Evolutionary conservation across 53 echinoderm and acorn worm species (phyloP).

Genomic region (Glandiceps talaboti): DNA sequence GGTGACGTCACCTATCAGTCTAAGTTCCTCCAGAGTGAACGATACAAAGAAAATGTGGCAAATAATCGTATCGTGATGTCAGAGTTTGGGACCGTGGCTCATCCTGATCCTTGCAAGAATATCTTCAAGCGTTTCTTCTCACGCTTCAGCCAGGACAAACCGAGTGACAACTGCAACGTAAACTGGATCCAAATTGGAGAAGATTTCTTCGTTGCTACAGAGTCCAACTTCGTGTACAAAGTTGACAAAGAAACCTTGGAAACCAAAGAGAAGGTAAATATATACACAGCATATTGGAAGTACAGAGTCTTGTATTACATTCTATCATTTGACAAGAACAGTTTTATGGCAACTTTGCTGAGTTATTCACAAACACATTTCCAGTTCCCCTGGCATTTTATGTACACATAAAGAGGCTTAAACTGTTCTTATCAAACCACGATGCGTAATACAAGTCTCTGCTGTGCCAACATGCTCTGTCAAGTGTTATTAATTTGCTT

Average conservation of each 20-base stretch:
- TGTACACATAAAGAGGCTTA: too few relatives aligned
- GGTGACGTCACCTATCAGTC: too few relatives aligned
- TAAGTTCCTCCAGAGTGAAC: slow-evolving; percentile 34
- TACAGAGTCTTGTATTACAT: too few relatives aligned
- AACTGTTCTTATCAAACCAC: too few relatives aligned
- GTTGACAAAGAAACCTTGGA: slow-evolving; percentile 29
- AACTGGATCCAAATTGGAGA: slow-evolving; percentile 29
- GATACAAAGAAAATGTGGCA: slow-evolving; percentile 19
- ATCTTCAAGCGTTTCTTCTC: slow-evolving; percentile 48
- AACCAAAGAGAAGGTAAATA: slow-evolving; percentile 34
- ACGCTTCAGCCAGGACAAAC: slow-evolving; percentile 10
- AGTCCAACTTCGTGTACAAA: slow-evolving; percentile 16
- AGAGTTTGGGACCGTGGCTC: slow-evolving; percentile 37
- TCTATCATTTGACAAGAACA: too few relatives aligned
- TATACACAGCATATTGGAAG: too few relatives aligned
- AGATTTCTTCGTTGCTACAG: slow-evolving; percentile 20
- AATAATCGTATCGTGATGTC: slow-evolving; percentile 34
- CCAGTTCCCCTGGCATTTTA: too few relatives aligned
- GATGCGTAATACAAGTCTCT: too few relatives aligned
- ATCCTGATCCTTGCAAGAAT: slow-evolving; percentile 47
- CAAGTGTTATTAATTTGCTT: too few relatives aligned
- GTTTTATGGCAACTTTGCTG: too few relatives aligned
- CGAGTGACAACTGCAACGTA: slow-evolving; percentile 38
- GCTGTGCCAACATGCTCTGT: too few relatives aligned
- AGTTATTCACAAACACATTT: too few relatives aligned